phyloP scores from a whole-genome alignment of 2,113 vertebrate genomes.

The Sterna hirundo region DNA sequence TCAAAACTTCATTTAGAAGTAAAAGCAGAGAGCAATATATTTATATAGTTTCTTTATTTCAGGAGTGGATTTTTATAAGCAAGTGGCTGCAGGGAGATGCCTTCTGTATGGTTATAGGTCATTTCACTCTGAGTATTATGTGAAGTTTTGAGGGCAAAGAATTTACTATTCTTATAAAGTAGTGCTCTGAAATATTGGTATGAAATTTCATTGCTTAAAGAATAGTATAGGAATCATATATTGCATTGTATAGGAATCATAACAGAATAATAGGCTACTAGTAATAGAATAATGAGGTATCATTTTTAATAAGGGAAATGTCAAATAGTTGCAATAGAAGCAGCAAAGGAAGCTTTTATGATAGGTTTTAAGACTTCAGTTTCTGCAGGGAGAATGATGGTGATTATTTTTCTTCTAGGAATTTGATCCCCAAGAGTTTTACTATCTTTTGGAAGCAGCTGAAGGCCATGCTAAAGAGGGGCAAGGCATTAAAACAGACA shows the following conservation, averaged over 20 bases:
- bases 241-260: neutral
- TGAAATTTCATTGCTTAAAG: neutral
- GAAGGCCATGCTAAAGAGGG: slow-evolving; percentile 96
- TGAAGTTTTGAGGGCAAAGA: neutral
- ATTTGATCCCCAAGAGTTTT: slow-evolving; percentile 95
- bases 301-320: neutral
- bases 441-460: slow-evolving; percentile 95
- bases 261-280: neutral
- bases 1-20: neutral
- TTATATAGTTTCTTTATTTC: neutral
- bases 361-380: neutral
- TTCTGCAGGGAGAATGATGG: neutral
- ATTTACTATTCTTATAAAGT: neutral
- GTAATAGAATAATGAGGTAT: neutral
- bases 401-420: slow-evolving; percentile 76
- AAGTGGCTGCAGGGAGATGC: neutral
- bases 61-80: neutral
- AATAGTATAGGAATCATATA: neutral
- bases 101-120: neutral
- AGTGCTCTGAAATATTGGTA: neutral
- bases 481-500: slow-evolving; percentile 96
- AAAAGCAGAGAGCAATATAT: neutral
- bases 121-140: neutral
- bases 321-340: neutral
- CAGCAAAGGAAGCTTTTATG: neutral